phyloP scores from a whole-genome alignment of 2,888 invertebrate genomes.

The Acanthopleura granulata region DNA sequence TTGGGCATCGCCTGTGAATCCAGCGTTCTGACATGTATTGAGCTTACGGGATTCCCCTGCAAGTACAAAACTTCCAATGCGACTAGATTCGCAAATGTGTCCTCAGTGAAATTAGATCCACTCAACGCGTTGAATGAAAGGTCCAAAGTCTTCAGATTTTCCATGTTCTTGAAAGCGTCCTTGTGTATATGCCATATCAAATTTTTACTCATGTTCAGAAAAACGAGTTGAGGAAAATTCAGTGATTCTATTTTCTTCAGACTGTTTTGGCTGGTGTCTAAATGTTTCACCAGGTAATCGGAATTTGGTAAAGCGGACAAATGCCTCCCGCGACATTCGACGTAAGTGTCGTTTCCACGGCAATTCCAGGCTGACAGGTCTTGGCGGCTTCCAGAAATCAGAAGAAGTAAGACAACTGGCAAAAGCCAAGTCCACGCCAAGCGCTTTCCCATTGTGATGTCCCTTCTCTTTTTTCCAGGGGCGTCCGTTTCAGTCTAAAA shows the following conservation, averaged over 20 bases:
- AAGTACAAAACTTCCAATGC: background rate
- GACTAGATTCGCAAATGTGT: background rate
- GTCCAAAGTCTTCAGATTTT: background rate
- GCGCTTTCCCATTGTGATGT: too few relatives aligned
- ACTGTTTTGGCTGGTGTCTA: background rate
- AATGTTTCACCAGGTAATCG: background rate
- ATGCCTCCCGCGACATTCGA: background rate
- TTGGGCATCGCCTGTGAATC: background rate
- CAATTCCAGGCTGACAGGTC: too few relatives aligned
- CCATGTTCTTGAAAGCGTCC: background rate
- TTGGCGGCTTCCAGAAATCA: too few relatives aligned
- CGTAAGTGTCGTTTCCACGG: background rate
- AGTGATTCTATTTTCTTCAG: background rate
- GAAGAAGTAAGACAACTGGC: too few relatives aligned
- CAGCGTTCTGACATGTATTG: background rate
- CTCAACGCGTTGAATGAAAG: background rate
- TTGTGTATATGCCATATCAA: background rate
- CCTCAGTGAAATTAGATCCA: background rate
- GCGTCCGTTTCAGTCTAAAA: too few relatives aligned
- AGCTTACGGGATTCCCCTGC: background rate
- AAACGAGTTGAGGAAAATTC: background rate
- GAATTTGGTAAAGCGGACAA: background rate
- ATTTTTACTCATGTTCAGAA: conserved; percentile 9
- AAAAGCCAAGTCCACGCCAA: too few relatives aligned
- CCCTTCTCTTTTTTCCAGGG: too few relatives aligned